A percentile compares a stretch with the other conserved stretches of the same genome.
These are phyloP conservation scores for Tuta absoluta DNA, from an alignment of 2,888 invertebrate genomes.

Conservation along the genomic window DNA sequence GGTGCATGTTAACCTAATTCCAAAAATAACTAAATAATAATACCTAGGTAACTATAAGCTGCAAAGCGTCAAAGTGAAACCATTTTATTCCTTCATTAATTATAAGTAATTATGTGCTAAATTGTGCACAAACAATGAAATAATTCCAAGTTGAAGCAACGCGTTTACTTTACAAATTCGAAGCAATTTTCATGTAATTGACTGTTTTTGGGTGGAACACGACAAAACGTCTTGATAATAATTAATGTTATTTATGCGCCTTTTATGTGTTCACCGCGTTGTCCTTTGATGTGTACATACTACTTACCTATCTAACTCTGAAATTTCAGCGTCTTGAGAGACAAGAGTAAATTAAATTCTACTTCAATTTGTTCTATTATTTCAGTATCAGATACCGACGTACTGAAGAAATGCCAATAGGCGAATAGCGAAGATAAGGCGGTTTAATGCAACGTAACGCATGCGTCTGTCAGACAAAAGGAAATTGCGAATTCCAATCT, in stretches of 20 bases:
- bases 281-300: conserved; percentile 5
- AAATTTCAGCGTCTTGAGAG: not conserved
- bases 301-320: not conserved
- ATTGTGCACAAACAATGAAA: not conserved
- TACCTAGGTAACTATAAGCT: not conserved
- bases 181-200: conserved; percentile 35
- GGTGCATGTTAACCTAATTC: too few species aligned
- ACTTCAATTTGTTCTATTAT: too few species aligned
- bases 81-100: not conserved
- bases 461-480: too few species aligned
- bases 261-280: not conserved
- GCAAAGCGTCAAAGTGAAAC: not conserved
- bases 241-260: conserved; percentile 18
- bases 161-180: conserved; percentile 31
- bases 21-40: too few species aligned
- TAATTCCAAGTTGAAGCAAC: conserved; percentile 12
- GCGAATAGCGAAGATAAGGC: too few species aligned
- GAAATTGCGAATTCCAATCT: too few species aligned
- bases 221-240: conserved; percentile 9
- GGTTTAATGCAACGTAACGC: too few species aligned
- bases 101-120: not conserved
- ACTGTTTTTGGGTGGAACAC: conserved; percentile 17
- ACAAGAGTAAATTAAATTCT: not conserved
- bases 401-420: too few species aligned
- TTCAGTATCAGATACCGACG: too few species aligned